phyloP scores from a whole-genome alignment of 2,797 vertebrate species.

The Serranus cabrilla region DNA sequence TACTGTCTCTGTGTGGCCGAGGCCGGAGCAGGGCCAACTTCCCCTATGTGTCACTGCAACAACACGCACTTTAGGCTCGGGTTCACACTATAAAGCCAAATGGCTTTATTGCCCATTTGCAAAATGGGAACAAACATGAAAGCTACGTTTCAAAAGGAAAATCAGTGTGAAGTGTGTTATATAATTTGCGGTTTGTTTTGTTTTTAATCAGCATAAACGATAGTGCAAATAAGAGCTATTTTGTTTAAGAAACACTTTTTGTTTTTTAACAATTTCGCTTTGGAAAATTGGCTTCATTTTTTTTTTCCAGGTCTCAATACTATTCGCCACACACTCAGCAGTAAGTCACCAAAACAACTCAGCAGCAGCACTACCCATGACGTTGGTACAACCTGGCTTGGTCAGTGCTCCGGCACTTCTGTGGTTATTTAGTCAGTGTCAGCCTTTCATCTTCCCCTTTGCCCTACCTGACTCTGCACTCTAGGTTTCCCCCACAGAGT shows the following conservation, averaged over 20 bases:
- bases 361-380: conserved; percentile 49
- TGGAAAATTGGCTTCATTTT: conserved; percentile 66
- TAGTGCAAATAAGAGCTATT: conserved; percentile 33
- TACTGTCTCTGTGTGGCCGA: conserved; percentile 54
- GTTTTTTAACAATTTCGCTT: conserved; percentile 38
- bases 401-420: conserved; percentile 57
- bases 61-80: conserved; percentile 61
- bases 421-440: conserved; percentile 68
- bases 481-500: conserved; percentile 74
- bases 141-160: conserved; percentile 54
- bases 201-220: conserved; percentile 66
- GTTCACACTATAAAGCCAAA: conserved; percentile 61
- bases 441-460: conserved; percentile 71
- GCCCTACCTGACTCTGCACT: conserved; percentile 75
- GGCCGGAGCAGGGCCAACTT: conserved; percentile 53
- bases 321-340: conserved; percentile 67
- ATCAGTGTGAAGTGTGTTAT: conserved; percentile 37
- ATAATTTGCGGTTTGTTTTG: conserved; percentile 64
- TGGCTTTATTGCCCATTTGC: conserved; percentile 55
- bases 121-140: conserved; percentile 43
- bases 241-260: conserved; percentile 32
- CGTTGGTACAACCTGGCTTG: conserved; percentile 59
- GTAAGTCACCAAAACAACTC: conserved; percentile 66
- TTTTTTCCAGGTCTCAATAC: conserved; percentile 52
- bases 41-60: conserved; percentile 73